These are phyloP conservation scores for Calameuta pallipes DNA, from an alignment of 2,888 invertebrate genomes.

Conservation along the genomic window DNA sequence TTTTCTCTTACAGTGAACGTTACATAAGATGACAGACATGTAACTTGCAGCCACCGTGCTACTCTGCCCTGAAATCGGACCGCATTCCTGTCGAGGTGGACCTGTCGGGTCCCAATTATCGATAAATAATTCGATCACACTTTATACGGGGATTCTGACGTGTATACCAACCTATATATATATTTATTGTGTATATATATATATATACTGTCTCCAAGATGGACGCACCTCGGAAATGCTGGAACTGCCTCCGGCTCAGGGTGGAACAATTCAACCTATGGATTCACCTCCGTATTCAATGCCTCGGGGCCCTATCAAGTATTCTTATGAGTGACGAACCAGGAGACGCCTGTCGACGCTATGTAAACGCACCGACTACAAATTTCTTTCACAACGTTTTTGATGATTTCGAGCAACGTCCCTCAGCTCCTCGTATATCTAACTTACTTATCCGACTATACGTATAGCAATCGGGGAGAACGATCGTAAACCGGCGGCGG, in stretches of 20 bases:
- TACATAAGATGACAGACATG: not conserved
- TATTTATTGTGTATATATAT: too few species aligned
- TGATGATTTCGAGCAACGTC: not conserved
- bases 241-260: not conserved
- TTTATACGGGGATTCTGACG: not conserved
- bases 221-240: not conserved
- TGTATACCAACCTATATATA: not conserved
- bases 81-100: constrained; percentile 11
- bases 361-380: not conserved
- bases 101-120: constrained; percentile 11
- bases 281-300: not conserved
- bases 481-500: not conserved
- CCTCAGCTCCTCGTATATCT: not conserved
- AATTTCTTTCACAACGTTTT: not conserved
- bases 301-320: not conserved
- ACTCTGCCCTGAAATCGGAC: constrained; percentile 13
- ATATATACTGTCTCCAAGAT: not conserved
- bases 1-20: not conserved
- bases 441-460: not conserved
- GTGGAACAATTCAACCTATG: not conserved
- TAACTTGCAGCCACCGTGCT: constrained; percentile 7
- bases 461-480: not conserved
- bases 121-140: constrained; percentile 5
- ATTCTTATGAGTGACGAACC: not conserved
- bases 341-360: not conserved